A percentile compares a stretch with the other conserved stretches of the same genome.
Evolutionary conservation across 2,888 invertebrate genomes (phyloP).

Genomic region (Ecdyonurus torrentis): DNA sequence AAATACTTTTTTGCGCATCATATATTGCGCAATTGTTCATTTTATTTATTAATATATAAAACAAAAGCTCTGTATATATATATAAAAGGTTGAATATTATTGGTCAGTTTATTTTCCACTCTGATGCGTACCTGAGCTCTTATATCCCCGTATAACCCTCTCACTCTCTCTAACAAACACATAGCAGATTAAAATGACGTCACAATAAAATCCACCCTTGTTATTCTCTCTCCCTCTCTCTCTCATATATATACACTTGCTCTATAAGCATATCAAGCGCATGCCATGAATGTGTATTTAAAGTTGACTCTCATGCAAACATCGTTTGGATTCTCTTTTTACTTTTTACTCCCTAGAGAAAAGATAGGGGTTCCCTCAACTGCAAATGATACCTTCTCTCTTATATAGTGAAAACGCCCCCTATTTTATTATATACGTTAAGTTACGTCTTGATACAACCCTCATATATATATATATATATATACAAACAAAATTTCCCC

Average conservation of each 20-base stretch:
- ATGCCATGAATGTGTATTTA: not conserved
- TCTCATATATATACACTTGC: not conserved
- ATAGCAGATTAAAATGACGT: constrained; percentile 1
- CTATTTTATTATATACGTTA: not conserved
- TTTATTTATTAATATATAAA: too few species aligned
- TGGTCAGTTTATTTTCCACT: not conserved
- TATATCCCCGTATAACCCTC: not conserved
- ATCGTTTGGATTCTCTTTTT: not conserved
- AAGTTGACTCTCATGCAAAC: not conserved
- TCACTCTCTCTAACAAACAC: not conserved
- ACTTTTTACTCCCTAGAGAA: not conserved
- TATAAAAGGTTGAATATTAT: too few species aligned
- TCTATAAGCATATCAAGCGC: not conserved
- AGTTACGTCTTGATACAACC: not conserved
- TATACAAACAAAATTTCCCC: too few species aligned
- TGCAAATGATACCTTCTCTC: not conserved
- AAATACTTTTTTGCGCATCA: not conserved
- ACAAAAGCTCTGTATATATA: too few species aligned
- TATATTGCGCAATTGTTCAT: not conserved
- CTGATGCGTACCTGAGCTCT: not conserved
- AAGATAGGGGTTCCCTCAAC: not conserved
- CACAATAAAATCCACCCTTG: not conserved
- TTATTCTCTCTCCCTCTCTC: not conserved
- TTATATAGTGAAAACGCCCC: not conserved
- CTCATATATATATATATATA: not conserved